These are phyloP conservation scores for Metacarcinus magister DNA, from an alignment of 2,888 invertebrate genomes.

Conservation along the genomic window DNA sequence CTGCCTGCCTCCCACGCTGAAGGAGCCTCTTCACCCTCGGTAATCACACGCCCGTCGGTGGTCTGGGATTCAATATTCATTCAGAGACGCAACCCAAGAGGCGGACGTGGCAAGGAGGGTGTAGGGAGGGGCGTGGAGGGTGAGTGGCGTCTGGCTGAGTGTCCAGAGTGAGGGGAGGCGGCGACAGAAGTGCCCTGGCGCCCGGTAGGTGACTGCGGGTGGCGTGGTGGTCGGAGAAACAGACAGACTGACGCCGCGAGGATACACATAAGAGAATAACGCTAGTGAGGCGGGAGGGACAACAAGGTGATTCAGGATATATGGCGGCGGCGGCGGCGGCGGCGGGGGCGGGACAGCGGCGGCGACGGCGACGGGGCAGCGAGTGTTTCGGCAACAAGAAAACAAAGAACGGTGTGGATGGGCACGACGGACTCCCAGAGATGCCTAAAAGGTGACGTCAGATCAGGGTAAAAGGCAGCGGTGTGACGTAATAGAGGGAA, in stretches of 20 bases:
- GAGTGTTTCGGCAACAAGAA: conserved; percentile 1
- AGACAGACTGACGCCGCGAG: conserved; percentile 26
- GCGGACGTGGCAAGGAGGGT: not conserved
- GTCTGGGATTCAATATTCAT: not conserved
- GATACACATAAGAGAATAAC: not conserved
- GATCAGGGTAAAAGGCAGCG: not conserved
- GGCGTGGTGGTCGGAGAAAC: not conserved
- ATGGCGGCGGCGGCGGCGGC: not conserved
- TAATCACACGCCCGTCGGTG: not conserved
- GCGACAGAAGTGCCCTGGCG: conserved; percentile 41
- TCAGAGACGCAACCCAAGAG: not conserved
- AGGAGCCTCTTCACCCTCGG: conserved; percentile 5
- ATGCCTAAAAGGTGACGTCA: conserved; percentile 31
- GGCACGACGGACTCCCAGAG: not conserved
- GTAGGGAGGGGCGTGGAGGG: not conserved
- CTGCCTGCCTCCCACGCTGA: not conserved
- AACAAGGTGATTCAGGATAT: not conserved
- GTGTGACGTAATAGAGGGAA: not conserved
- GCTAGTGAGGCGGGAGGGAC: not conserved
- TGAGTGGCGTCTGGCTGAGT: not conserved
- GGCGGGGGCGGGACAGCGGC: not conserved
- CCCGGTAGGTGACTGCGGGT: not conserved
- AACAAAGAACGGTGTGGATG: not conserved
- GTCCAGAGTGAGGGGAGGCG: conserved; percentile 33
- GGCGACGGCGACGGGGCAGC: not conserved